phyloP scores from a whole-genome alignment of 2,888 invertebrate genomes.

The Barypeithes pellucidus region DNA sequence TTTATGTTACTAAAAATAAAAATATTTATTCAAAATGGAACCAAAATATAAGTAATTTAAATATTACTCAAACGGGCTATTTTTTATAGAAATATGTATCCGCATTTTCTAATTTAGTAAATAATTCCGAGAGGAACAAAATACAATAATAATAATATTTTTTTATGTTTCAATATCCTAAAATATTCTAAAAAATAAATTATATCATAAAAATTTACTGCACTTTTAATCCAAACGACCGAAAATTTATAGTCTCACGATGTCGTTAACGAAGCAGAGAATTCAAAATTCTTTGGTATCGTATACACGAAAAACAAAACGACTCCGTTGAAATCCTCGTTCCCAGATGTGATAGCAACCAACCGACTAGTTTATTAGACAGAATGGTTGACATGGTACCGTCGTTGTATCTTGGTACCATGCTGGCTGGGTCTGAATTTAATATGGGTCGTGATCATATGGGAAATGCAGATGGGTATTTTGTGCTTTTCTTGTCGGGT shows the following conservation, averaged over 20 bases:
- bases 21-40: no score
- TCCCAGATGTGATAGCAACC: conserved; percentile 27
- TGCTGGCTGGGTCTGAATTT: conserved; percentile 26
- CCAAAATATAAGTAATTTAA: no score
- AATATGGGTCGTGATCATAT: conserved; percentile 23
- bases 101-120: no score
- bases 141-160: no score
- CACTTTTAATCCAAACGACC: not conserved
- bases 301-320: conserved; percentile 29
- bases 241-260: conserved; percentile 9
- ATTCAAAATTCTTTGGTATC: conserved; percentile 22
- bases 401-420: conserved; percentile 24
- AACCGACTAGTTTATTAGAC: conserved; percentile 29
- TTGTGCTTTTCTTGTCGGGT: no score
- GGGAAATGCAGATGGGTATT: not conserved
- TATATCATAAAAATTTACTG: conserved; percentile 10
- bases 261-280: conserved; percentile 17
- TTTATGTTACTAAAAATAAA: no score
- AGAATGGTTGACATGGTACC: conserved; percentile 29
- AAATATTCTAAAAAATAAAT: conserved; percentile 1
- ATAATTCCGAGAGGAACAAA: no score
- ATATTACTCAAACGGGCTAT: no score
- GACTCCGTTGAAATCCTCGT: conserved; percentile 19
- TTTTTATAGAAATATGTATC: no score
- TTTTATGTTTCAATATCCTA: no score